phyloP scores from a whole-genome alignment of 37 sponge, comb jelly and placozoan genomes.

The Aphrocallistes beatrix region DNA sequence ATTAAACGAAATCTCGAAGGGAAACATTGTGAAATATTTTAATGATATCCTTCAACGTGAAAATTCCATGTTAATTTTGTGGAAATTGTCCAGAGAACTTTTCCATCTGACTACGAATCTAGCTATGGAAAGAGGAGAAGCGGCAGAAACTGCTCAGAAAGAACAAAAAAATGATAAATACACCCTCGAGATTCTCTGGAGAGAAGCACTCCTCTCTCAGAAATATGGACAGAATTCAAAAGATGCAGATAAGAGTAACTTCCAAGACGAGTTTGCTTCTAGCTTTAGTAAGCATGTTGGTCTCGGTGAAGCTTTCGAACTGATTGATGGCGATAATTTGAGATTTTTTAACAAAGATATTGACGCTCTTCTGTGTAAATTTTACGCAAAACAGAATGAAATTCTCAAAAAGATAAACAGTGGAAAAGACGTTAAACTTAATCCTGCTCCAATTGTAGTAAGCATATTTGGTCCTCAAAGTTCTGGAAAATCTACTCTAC shows the following conservation, averaged over 20 bases:
- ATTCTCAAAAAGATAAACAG: background rate
- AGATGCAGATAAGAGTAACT: background rate
- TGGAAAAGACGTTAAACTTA: background rate
- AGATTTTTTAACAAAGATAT: background rate
- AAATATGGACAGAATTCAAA: background rate
- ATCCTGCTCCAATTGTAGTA: background rate
- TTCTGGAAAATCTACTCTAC: background rate
- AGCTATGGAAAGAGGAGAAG: background rate
- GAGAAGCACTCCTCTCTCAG: background rate
- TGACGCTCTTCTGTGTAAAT: background rate
- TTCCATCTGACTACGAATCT: background rate
- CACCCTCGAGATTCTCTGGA: background rate
- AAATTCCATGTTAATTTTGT: background rate
- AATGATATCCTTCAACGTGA: background rate
- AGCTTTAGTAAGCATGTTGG: background rate
- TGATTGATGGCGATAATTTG: background rate
- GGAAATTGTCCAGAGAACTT: background rate
- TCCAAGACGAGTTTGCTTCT: background rate
- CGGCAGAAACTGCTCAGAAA: background rate
- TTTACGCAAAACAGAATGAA: background rate
- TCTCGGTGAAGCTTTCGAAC: background rate
- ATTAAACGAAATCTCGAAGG: background rate
- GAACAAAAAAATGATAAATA: background rate
- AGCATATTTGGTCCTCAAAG: conserved; percentile 8
- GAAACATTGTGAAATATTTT: background rate